Base-by-base conservation (phyloP, 2,797 vertebrate genomes). In the Sphenopsis melanotis region DNA sequence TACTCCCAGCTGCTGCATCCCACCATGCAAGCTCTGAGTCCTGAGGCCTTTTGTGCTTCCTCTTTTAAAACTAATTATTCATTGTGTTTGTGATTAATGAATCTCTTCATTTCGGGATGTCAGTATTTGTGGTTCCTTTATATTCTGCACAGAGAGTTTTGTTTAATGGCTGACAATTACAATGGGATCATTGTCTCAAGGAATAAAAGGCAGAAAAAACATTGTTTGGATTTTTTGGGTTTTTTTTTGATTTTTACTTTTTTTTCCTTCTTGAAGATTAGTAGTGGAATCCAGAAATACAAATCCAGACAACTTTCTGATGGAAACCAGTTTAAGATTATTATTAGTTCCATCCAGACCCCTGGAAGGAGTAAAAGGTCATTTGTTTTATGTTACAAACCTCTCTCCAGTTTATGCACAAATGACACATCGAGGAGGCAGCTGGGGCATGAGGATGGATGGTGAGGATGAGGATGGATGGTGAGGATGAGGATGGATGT, bases 31-130 rank as follows among this genome's bases (percentile, higher is more conserved):
- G 2, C 41, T 86, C 41, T 1, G 12, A 53, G 65, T 79, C 86
- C 85, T 29, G 50, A 86, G 74, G 72, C 26, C 59, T 92, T 93
- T 49, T 63, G 87, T 90, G 44, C 55, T 94, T 93, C 83, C 80
- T 93, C 37, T 90, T 92, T 91, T 53, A 87, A 93, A 93, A 95
- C 78, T 79, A 80, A 71, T 91, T 91, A 83, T 82, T 91, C 77
- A 79, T 83, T 88, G 85, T 91, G 70, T 36, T 95, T 83, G 69
- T 96, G 94, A 95, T 95, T 96, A 90, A 97, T 93, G 61, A 84
- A 90, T 92, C 52, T 82, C 83, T 81, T 88, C 44, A 63, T 91
- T 69, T 76, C 2, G 16, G 60, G 37, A 80, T 89, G 89, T 82
- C 47, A 83, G 44, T 32, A 93, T 93, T 91, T 93, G 55, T 86